phyloP scores from a whole-genome alignment of 2,113 vertebrate genomes.

The Ictalurus furcatus region DNA sequence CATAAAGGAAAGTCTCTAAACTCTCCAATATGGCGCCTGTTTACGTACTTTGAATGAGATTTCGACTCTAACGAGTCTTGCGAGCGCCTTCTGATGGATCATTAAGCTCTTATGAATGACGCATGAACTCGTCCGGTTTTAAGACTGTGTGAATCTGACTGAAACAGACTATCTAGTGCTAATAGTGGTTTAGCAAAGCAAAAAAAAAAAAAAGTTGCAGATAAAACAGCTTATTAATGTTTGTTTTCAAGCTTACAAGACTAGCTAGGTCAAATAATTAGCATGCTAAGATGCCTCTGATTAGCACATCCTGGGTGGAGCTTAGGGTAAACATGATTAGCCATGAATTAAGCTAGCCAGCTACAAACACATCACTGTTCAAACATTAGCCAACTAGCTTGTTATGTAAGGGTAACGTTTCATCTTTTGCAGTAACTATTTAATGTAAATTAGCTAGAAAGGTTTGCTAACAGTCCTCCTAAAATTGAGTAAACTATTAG shows the following conservation, averaged over 20 bases:
- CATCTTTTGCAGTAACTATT: neutral
- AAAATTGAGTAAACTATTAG: neutral
- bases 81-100: neutral
- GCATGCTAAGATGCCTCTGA: neutral
- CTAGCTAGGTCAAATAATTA: neutral
- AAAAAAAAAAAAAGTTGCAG: neutral
- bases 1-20: neutral
- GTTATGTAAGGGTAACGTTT: neutral
- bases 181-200: neutral
- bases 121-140: neutral
- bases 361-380: neutral
- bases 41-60: neutral
- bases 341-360: neutral
- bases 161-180: too few species aligned
- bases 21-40: neutral
- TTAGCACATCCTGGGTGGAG: neutral
- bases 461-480: neutral
- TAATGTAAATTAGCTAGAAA: neutral
- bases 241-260: neutral
- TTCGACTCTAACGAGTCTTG: neutral
- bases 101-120: neutral
- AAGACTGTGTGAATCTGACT: neutral
- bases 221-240: neutral
- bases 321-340: neutral
- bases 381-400: neutral